These are phyloP conservation scores for Lytechinus variegatus DNA, from an alignment of 35 echinoderm and acorn worm genomes.

Conservation along the genomic window DNA sequence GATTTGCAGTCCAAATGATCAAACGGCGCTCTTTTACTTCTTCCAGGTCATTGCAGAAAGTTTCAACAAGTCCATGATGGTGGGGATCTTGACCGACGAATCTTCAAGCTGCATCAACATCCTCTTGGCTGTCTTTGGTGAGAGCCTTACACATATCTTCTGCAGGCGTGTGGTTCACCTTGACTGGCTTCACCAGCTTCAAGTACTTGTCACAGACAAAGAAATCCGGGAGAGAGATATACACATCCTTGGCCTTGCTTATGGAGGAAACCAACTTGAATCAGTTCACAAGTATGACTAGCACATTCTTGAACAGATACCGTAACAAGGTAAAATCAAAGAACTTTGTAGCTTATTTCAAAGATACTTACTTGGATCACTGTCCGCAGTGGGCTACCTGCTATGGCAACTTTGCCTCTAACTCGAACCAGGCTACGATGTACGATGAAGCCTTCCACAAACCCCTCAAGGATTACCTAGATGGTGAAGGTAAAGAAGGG, in stretches of 20 bases:
- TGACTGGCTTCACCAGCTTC: constrained; percentile 33
- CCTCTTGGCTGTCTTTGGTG: constrained; percentile 8
- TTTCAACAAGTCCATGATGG: constrained; percentile 31
- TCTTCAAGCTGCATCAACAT: constrained; percentile 49
- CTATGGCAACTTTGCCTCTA: constrained; percentile 39
- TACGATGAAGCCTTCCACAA: constrained; percentile 43
- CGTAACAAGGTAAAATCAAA: neutral
- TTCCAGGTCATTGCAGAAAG: constrained; percentile 12
- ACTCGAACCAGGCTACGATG: neutral
- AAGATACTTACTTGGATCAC: constrained; percentile 28
- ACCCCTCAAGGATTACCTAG: constrained; percentile 1
- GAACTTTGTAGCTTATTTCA: neutral
- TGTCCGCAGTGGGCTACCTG: constrained; percentile 27
- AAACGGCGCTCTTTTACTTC: constrained; percentile 20
- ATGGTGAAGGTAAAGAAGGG: neutral
- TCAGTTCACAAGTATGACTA: constrained; percentile 36
- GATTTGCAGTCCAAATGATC: constrained; percentile 27
- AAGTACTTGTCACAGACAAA: constrained; percentile 21
- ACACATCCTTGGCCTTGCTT: constrained; percentile 20
- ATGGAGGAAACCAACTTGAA: constrained; percentile 26
- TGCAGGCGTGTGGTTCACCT: constrained; percentile 22
- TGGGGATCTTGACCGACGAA: constrained; percentile 29
- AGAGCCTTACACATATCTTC: neutral
- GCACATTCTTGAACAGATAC: constrained; percentile 38
- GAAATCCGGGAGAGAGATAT: constrained; percentile 24